These are phyloP conservation scores for Acrocephalus scirpaceus DNA, from an alignment of 2,797 vertebrate species.

Conservation along the genomic window DNA sequence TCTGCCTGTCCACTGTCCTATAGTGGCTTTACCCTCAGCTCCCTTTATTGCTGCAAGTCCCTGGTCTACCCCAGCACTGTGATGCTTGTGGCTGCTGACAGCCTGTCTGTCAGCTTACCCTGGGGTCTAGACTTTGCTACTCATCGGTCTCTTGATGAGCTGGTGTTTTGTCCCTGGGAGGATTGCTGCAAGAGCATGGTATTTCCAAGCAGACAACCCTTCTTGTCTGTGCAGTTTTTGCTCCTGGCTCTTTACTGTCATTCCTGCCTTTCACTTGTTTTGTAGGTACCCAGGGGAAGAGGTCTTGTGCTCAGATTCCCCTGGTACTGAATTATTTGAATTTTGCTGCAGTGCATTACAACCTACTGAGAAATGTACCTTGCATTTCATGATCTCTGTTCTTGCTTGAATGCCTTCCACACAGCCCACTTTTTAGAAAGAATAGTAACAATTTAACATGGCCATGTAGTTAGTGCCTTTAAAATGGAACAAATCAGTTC, in stretches of 20 bases:
- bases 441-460: background rate
- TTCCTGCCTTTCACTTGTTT: constrained; percentile 15
- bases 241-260: constrained; percentile 44
- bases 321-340: constrained; percentile 7
- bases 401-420: constrained; percentile 4
- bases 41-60: background rate
- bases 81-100: background rate
- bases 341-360: constrained; percentile 14
- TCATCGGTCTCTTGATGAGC: background rate
- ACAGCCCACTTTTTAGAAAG: background rate
- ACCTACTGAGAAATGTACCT: background rate
- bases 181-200: background rate
- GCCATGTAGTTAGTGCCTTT: background rate
- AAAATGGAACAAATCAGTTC: background rate
- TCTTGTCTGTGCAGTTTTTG: constrained; percentile 35
- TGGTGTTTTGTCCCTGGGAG: constrained; percentile 4
- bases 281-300: constrained; percentile 32
- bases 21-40: background rate
- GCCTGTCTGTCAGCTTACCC: background rate
- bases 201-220: constrained; percentile 10
- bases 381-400: background rate
- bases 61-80: background rate
- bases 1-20: background rate
- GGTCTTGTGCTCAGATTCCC: constrained; percentile 10
- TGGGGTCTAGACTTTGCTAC: background rate